Base-by-base conservation (phyloP, 1,140 invertebrate species). In the Melanaphis sacchari region DNA sequence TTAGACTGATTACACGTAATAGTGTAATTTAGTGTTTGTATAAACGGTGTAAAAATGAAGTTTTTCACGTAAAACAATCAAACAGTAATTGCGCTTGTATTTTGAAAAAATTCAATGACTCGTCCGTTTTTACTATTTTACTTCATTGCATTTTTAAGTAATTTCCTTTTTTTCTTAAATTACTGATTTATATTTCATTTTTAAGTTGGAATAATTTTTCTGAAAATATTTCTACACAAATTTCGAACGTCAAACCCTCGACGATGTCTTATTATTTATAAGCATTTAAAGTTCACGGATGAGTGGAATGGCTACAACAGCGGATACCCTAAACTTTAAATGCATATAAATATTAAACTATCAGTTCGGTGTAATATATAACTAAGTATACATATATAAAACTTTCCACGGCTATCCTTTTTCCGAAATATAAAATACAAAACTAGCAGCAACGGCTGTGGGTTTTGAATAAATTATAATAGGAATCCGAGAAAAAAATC, bases 291-390 rank as follows among this genome's bases (percentile, higher is more conserved):
- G 59, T 76, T 76, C 18, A 18, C 31, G n/a, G 59, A n/a, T n/a
- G n/a, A 76, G 31, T 21, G 4, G 15, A 76, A 76, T 76, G 59
- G 59, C 59, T n/a, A 76, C 59, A n/a, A n/a, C 15, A 76, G n/a
- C 59, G n/a, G 59, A 76, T 76, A n/a, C 59, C 31, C n/a, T n/a
- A 76, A 76, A 76, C 59, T 76, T 76, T 76, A 76, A 76, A 76
- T n/a, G 31, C 59, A 76, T 76, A 76, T 76, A 76, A 76, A 76
- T 76, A 76, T n/a, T 76, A 76, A 76, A 76, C 59, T 76, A 36
- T 76, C 31, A 2, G 59, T n/a, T n/a, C 11, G 59, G 59, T 66
- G 59, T 66, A 66, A 66, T n/a, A 66, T 66, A n/a, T 66, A n/a
- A 66, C 59, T n/a, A n/a, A 0, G 26, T 66, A n/a, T 59, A 59